Evolutionary conservation across 1,140 invertebrate genomes (phyloP), one percentile per base, ranked within the genome.

Genomic region (Drosophila triauraria): DNA sequence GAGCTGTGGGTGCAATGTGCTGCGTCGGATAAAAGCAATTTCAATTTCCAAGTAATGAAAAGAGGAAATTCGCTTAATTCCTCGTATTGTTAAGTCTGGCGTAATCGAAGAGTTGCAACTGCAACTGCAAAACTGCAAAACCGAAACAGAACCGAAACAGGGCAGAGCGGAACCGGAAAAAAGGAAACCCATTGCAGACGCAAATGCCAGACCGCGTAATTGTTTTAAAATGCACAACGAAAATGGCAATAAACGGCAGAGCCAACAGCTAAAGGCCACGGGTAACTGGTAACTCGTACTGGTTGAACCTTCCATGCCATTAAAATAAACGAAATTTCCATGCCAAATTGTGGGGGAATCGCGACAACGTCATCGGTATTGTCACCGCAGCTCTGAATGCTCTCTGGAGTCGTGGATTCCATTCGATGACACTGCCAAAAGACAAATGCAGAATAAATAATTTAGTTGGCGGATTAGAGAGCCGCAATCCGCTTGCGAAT

Each of bases 381-480:
- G 47, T 12, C 15, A 67, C 51, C 42, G 32, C 54, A 40, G 30
- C 30, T 17, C 10, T n/a, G 27, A 32, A 27, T 51, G 27, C 27
- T 27, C 27, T 5, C 20, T 27, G 27, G 27, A 30, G 27, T 17
- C 50, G 47, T 64, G 51, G 47, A 46, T 48, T 25, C 53, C 48
- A 64, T 69, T 43, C 56, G 61, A 63, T 64, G 82, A 71, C 72
- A 75, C 43, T 48, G 70, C 62, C 74, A 75, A 75, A 88, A 90
- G 85, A 86, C 86, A 91, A 85, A 90, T 85, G 78, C 61, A 10
- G 71, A 79, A 90, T 90, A 90, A 90, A 90, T 90, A 91, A 90
- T 90, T 91, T 77, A 82, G 78, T 67, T 90, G 75, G 61, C 38
- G 86, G 86, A 82, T 91, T 90, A 85, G 81, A 79, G 82, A 71